These are phyloP conservation scores for Trimorus sp. DNA, from an alignment of 2,888 invertebrate genomes.

Conservation along the genomic window DNA sequence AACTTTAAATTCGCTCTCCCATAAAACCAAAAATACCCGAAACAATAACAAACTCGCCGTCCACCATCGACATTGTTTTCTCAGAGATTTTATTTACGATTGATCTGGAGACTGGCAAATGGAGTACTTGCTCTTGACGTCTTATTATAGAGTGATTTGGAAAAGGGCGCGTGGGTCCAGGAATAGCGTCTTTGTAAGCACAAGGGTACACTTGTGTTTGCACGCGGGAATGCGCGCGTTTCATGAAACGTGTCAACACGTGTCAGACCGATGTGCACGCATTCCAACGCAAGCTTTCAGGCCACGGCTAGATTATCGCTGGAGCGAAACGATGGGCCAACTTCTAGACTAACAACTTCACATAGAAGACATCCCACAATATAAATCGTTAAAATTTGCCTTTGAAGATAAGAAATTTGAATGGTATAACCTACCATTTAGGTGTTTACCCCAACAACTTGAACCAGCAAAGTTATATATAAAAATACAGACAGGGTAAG, in stretches of 20 bases:
- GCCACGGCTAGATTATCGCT: slow-evolving; percentile 42
- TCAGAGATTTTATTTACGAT: neutral
- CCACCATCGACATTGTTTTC: neutral
- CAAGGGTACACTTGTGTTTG: slow-evolving; percentile 57
- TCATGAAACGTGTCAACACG: slow-evolving; percentile 42
- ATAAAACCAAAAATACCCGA: too few relatives aligned
- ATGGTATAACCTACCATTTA: too few relatives aligned
- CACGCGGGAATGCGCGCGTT: slow-evolving; percentile 27
- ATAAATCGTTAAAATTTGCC: too few relatives aligned
- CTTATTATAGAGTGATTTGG: slow-evolving; percentile 45
- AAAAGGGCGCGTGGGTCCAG: slow-evolving; percentile 43
- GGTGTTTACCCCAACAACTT: too few relatives aligned
- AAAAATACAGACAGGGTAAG: too few relatives aligned
- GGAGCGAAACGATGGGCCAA: neutral
- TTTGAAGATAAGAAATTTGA: too few relatives aligned
- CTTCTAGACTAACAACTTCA: too few relatives aligned
- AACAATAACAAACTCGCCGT: too few relatives aligned
- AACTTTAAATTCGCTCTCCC: too few relatives aligned
- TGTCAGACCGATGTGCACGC: slow-evolving; percentile 55
- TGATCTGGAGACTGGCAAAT: slow-evolving; percentile 5
- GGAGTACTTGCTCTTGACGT: slow-evolving; percentile 21
- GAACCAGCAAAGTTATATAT: too few relatives aligned
- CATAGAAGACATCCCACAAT: too few relatives aligned
- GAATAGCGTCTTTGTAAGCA: slow-evolving; percentile 56
- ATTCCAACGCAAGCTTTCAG: slow-evolving; percentile 45